These are phyloP conservation scores for Eudyptes chrysolophus DNA, from an alignment of 2,113 vertebrate species.

Conservation along the genomic window DNA sequence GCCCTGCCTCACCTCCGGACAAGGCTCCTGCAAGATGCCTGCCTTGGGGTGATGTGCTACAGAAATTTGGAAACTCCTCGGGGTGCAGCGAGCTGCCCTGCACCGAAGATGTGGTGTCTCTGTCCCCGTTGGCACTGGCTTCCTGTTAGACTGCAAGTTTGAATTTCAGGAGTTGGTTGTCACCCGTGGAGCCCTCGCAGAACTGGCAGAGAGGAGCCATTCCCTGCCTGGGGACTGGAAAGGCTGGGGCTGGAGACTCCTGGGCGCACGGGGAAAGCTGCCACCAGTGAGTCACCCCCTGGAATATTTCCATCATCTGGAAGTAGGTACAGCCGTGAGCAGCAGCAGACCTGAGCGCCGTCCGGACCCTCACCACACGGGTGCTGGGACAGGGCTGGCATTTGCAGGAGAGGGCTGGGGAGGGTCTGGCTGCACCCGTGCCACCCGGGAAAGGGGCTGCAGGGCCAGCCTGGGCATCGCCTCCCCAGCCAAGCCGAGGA, in stretches of 20 bases:
- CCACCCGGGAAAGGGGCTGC: too few relatives aligned
- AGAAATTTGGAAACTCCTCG: neutral
- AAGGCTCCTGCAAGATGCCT: neutral
- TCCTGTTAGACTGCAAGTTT: neutral
- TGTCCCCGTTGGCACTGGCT: neutral
- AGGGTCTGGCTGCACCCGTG: neutral
- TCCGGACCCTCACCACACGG: fast-evolving
- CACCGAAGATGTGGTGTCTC: fast-evolving
- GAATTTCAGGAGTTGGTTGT: neutral
- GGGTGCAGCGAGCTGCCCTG: neutral
- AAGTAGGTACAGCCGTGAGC: neutral
- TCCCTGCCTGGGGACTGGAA: neutral
- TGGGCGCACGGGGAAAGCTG: neutral
- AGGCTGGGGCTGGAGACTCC: neutral
- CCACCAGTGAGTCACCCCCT: too few relatives aligned
- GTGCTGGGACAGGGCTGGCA: neutral
- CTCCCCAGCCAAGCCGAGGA: neutral
- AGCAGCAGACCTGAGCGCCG: fast-evolving
- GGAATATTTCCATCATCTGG: neutral
- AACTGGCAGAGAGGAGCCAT: neutral
- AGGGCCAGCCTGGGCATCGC: neutral
- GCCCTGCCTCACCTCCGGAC: too few relatives aligned
- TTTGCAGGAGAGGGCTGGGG: neutral
- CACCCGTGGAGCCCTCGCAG: neutral
- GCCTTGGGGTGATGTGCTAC: neutral